Percentiles rank a stretch among this genome's conserved stretches.
Conservation (phyloP, 2,113 vertebrate genomes). For the Siphamia tubifer region DNA sequence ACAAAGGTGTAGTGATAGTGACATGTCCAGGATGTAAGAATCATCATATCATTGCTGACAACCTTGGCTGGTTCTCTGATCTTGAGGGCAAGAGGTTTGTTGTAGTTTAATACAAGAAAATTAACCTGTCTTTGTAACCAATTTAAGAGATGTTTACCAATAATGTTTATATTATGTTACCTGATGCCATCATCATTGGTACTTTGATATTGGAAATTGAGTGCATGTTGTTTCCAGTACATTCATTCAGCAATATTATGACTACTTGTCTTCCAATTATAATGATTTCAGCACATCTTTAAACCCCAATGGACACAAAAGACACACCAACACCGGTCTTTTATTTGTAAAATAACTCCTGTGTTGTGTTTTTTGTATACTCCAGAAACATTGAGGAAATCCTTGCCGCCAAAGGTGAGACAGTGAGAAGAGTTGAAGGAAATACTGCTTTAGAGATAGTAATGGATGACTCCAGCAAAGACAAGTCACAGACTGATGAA, state of each 20-base stretch:
- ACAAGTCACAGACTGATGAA: constrained; percentile 10
- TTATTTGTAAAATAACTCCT: background rate
- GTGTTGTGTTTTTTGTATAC: background rate
- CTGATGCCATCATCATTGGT: no score
- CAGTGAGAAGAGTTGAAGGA: constrained; percentile 79
- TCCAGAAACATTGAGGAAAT: constrained; percentile 96
- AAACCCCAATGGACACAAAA: no score
- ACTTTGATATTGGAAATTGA: no score
- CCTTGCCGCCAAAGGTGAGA: constrained; percentile 90
- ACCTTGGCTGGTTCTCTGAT: constrained; percentile 94
- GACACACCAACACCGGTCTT: no score
- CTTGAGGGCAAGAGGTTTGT: constrained; percentile 89
- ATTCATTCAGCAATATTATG: no score
- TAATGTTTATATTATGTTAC: no score
- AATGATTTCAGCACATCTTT: background rate
- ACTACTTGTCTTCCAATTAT: no score
- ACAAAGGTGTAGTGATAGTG: constrained; percentile 90
- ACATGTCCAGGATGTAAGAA: constrained; percentile 88
- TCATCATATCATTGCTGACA: constrained; percentile 94
- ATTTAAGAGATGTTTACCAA: no score
- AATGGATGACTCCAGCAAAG: constrained; percentile 61
- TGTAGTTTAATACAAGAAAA: background rate
- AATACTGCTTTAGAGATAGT: constrained; percentile 83
- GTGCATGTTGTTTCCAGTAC: no score
- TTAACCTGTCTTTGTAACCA: background rate